phyloP scores from a whole-genome alignment of 2,113 vertebrate genomes.

The Percina caprodes region DNA sequence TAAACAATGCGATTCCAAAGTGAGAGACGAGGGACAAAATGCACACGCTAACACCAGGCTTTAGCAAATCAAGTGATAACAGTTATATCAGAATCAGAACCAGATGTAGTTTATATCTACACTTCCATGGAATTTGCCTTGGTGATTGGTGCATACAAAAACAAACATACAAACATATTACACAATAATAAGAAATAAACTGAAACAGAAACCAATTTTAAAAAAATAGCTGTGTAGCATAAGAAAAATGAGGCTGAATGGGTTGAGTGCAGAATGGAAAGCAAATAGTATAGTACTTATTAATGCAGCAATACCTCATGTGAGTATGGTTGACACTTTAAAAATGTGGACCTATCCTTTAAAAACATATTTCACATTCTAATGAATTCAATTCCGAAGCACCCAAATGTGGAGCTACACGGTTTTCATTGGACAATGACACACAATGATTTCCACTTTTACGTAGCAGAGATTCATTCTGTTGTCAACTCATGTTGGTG shows the following conservation, averaged over 20 bases:
- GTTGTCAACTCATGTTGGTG: neutral
- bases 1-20: neutral
- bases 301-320: neutral
- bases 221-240: too few species aligned
- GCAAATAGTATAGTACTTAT: too few species aligned
- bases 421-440: neutral
- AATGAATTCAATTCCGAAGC: too few species aligned
- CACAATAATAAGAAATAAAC: too few species aligned
- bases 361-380: neutral
- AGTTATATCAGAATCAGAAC: too few species aligned
- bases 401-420: neutral
- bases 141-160: too few species aligned
- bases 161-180: too few species aligned
- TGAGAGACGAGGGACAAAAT: neutral
- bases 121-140: too few species aligned
- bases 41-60: neutral
- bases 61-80: neutral
- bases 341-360: neutral
- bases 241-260: too few species aligned
- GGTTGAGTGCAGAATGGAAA: too few species aligned
- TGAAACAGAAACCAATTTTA: too few species aligned
- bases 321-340: neutral
- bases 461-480: conserved; percentile 3
- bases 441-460: neutral
- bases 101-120: too few species aligned